Evolutionary conservation across 2,113 vertebrate species (phyloP), one percentile per base, ranked within the genome.

Genomic region (Alouatta palliata): DNA sequence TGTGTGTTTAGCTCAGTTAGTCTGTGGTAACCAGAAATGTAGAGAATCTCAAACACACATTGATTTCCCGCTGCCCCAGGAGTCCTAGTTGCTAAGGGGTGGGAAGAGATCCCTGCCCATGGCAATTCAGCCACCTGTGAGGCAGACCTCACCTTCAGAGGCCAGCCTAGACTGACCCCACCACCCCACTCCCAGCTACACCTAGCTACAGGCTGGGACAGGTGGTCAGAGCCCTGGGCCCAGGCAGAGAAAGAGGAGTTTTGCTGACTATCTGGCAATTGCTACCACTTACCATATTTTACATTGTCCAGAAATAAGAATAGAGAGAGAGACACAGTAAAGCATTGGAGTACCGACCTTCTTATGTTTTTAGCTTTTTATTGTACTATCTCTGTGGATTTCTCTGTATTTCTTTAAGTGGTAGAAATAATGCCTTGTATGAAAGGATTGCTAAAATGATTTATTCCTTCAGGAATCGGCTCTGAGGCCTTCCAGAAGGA

Each of bases 281-380:
- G 20, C 30, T 4, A 2, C 68, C 6, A 7, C 43, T n/a, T 20
- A 47, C 23, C 30, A 0, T 9, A 2, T 2, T 70, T 84, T 43
- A 58, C 35, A n/a, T 16, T 30, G 23, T 61, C 43, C 8, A 1
- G 30, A 49, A 87, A 5, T 3, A 19, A 66, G 58, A 64, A 19
- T 32, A 2, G 12, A 68, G 45, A 20, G 9, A 10, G 45, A 20
- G 12, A 10, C 21, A 49, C 10, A 2, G 32, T 5, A 71, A 43
- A 54, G 45, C 25, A 8, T 16, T 10, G 9, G 52, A 4, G 10
- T 0, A 7, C 40, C 1, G 13, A 19, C 3, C 27, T 3, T 2
- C 19, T 30, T 6, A 5, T 10, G 10, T 17, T 13, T 19, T 40
- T 5, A 0, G 49, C 2, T 6, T 4, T 49, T 23, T 4, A 9